Base-by-base conservation (phyloP, 2,888 invertebrate genomes). In the Sarcophaga subvicina region DNA sequence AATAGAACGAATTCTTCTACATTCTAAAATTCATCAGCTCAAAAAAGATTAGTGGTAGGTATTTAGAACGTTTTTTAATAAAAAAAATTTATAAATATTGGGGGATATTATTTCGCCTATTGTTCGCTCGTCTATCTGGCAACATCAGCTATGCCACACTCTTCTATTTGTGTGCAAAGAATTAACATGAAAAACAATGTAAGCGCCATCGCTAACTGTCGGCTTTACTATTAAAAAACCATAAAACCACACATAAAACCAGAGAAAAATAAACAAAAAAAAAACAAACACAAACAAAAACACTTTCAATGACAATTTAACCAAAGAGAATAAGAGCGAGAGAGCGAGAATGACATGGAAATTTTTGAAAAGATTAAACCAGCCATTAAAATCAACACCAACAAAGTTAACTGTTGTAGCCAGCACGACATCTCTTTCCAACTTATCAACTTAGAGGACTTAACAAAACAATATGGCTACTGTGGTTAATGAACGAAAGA, bases 311-410 rank as follows among this genome's bases (percentile, higher is more conserved):
- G 22, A 45, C 62, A 73, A 25, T 66, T 71, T 37, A 71, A 64
- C 60, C 27, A 11, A 54, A n/a, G 60, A 22, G n/a, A 72, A 67
- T 14, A 72, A n/a, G 37, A 75, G 67, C 67, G 88, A 87, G 89
- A 88, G 88, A 88, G 88, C 85, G 88, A 87, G 88, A 88, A 86
- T 86, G 89, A 79, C 88, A 88, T 80, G 84, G 89, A 80, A 87
- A 86, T 37, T 37, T 37, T 8, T 85, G 83, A 85, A 76, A 80
- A 90, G 87, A 88, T 88, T 84, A 78, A 85, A 83, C 85, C 86
- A 85, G 84, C 88, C 84, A 87, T 83, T 84, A 83, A 86, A 85
- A 67, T 83, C 82, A 76, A 86, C 14, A 79, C 67, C 62, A 79
- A 70, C 22, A 12, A 70, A 69, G 70, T 67, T 54, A 37, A 54